Evolutionary conservation across 2,888 invertebrate species (phyloP), one percentile per base, ranked within the genome.

Genomic region (Archaeoteleia sp.): DNA sequence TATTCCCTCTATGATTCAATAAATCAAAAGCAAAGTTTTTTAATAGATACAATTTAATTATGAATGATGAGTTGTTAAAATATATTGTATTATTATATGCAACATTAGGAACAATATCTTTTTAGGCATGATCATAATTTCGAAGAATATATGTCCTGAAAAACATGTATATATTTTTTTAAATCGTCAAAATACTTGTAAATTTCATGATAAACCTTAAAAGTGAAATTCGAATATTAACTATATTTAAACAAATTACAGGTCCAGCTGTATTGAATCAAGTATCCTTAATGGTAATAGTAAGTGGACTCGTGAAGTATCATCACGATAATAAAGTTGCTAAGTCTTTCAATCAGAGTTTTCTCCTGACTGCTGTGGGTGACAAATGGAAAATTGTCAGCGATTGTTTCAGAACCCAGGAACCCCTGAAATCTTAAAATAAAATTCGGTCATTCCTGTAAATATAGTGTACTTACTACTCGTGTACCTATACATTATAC

Each of bases 321-420:
- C 88, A 90, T 57, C 73, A 74, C 4, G 87, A 89, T 53, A 87
- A 87, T 15, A 89, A 89, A 76, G 73, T 85, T 0, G 79, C 88
- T 10, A 91, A 92, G 77, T 89, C 91, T 0, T 95, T 95, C 78
- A 92, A 92, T 78, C 95, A 97, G 85, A 93, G 92, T 27, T 96
- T 97, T 81, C 87, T 96, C 15, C 91, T 97, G 48, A 95, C 95
- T 0, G 94, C 95, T 2, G 91, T 93, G 68, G 94, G 91, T 9
- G 94, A 95, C 72, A 95, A 95, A 81, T 97, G 96, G 96, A 96
- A 96, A 86, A 94, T 97, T 73, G 95, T 94, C 7, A 94, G 93
- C 34, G 96, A 97, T 82, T 93, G 92, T 76, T 95, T 95, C 78
- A 88, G 96, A 79, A 87, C 94, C 74, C 93, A 95, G 87, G 94